Conservation (phyloP, 2,888 invertebrate genomes). For the Crioceris asparagi region DNA sequence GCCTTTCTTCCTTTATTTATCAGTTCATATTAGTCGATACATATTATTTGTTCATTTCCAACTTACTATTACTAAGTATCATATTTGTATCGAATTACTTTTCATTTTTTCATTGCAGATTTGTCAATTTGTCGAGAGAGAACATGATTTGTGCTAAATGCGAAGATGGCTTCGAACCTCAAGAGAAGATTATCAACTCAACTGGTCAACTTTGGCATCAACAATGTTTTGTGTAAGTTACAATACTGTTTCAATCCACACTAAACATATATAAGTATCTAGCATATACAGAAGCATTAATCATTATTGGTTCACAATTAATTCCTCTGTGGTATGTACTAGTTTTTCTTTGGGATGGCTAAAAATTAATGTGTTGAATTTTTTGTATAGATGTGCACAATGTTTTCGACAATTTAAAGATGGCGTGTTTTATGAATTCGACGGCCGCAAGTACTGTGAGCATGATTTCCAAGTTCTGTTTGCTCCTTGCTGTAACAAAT, state of each 20-base stretch:
- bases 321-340: too few relatives aligned
- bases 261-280: too few relatives aligned
- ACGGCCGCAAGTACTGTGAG: conserved; percentile 98
- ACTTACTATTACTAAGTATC: too few relatives aligned
- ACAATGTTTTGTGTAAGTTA: conserved; percentile 94
- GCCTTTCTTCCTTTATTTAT: too few relatives aligned
- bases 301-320: too few relatives aligned
- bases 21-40: too few relatives aligned
- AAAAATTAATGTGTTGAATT: too few relatives aligned
- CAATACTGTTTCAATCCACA: too few relatives aligned
- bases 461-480: conserved; percentile 96
- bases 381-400: conserved; percentile 75
- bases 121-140: conserved; percentile 69
- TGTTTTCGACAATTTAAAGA: conserved; percentile 97
- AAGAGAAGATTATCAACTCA: conserved; percentile 98
- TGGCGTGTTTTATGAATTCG: conserved; percentile 97
- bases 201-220: conserved; percentile 98
- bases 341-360: too few relatives aligned
- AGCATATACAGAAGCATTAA: neutral
- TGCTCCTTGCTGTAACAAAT: conserved; percentile 67
- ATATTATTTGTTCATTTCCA: too few relatives aligned
- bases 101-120: conserved; percentile 32
- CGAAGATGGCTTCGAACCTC: conserved; percentile 88
- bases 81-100: too few relatives aligned
- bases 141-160: conserved; percentile 94